A percentile compares a stretch with the other conserved stretches of the same genome.
phyloP scores from a whole-genome alignment of 35 echinoderm and acorn worm genomes.

The Eucidaris tribuloides region DNA sequence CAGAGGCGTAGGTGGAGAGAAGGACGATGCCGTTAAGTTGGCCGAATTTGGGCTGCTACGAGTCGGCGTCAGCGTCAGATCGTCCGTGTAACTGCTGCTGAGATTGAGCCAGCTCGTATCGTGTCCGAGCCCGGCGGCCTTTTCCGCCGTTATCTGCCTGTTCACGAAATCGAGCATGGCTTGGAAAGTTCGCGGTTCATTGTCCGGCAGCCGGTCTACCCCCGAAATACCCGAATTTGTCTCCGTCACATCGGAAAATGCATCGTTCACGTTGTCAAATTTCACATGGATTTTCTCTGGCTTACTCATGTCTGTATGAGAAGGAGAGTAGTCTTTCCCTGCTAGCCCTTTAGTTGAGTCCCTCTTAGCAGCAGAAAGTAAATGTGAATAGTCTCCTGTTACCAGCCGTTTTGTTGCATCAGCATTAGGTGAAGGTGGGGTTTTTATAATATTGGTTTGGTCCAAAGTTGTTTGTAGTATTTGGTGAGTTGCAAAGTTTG shows the following conservation, averaged over 20 bases:
- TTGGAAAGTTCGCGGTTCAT: slow-evolving; percentile 74
- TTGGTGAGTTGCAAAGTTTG: too few species aligned
- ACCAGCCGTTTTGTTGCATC: too few species aligned
- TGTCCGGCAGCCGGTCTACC: not conserved
- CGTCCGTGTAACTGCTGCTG: not conserved
- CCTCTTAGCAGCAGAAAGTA: too few species aligned
- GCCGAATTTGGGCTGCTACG: not conserved
- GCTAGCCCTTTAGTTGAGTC: too few species aligned
- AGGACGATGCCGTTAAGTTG: not conserved
- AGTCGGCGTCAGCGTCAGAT: not conserved
- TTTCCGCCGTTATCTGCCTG: slow-evolving; percentile 40
- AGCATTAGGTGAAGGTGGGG: too few species aligned
- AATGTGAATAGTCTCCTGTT: too few species aligned
- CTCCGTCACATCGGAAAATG: not conserved
- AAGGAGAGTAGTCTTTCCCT: too few species aligned
- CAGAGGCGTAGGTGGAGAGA: slow-evolving; percentile 2
- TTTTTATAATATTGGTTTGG: too few species aligned
- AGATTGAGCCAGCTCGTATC: not conserved
- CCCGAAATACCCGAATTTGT: not conserved
- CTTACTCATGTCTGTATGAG: too few species aligned
- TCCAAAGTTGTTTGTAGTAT: too few species aligned
- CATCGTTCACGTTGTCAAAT: not conserved
- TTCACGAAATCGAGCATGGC: slow-evolving; percentile 78
- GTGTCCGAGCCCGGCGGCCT: not conserved
- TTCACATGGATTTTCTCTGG: too few species aligned